Percentiles rank a stretch among this genome's conserved stretches.
These are phyloP conservation scores for Shargacucullia verbasci DNA, from an alignment of 2,888 invertebrate species.

Conservation along the genomic window DNA sequence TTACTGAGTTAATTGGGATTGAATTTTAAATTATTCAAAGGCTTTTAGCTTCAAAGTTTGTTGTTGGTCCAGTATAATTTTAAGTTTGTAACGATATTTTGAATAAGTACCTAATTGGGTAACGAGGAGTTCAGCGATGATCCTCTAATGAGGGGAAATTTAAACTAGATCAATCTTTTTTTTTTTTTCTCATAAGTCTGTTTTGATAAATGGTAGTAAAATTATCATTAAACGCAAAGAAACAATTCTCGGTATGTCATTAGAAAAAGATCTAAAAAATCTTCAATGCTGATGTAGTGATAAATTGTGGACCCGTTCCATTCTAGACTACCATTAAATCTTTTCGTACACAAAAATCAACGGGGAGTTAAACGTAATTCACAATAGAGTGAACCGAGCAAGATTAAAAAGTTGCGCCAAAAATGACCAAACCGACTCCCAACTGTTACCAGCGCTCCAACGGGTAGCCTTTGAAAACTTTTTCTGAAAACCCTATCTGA, in stretches of 20 bases:
- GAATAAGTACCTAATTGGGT: not conserved
- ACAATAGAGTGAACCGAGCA: slow-evolving; percentile 22
- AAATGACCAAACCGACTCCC: slow-evolving; percentile 39
- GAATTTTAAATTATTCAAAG: slow-evolving; percentile 55
- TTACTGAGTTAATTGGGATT: slow-evolving; percentile 53
- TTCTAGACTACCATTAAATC: slow-evolving; percentile 7
- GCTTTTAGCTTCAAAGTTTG: slow-evolving; percentile 40
- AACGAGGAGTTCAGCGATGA: too few relatives aligned
- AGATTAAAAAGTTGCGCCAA: slow-evolving; percentile 41
- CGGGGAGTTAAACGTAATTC: slow-evolving; percentile 20
- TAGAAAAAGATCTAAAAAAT: too few relatives aligned
- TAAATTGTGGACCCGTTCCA: too few relatives aligned
- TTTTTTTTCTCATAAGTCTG: too few relatives aligned
- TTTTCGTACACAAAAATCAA: not conserved
- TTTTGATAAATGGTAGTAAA: too few relatives aligned
- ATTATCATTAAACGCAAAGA: too few relatives aligned
- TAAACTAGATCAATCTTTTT: too few relatives aligned
- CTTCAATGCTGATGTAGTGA: too few relatives aligned
- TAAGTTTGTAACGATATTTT: slow-evolving; percentile 30
- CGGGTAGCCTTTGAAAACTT: slow-evolving; percentile 53
- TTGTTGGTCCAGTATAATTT: slow-evolving; percentile 19
- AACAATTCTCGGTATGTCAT: too few relatives aligned
- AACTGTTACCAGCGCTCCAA: slow-evolving; percentile 27
- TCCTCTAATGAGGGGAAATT: too few relatives aligned
- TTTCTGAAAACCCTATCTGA: slow-evolving; percentile 52